Percentiles rank a stretch among this genome's conserved stretches.
Evolutionary conservation across 2,888 invertebrate genomes (phyloP).

Genomic region (Apamea sordens): DNA sequence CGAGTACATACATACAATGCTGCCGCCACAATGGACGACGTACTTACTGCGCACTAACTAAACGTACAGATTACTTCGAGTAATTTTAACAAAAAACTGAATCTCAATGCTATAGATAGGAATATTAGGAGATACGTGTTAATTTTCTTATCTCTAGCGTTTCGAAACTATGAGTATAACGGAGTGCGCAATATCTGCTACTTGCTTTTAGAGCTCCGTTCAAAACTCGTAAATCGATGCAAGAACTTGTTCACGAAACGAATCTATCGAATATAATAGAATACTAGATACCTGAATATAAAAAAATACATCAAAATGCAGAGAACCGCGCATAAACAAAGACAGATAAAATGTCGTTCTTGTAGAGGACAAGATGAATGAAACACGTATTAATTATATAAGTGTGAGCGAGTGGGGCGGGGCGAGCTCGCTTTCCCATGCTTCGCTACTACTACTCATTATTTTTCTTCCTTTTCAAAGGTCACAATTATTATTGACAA

Average conservation of each 20-base stretch:
- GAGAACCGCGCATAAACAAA: conserved; percentile 73
- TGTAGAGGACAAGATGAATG: conserved; percentile 77
- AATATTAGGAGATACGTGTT: conserved; percentile 64
- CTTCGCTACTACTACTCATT: conserved; percentile 70
- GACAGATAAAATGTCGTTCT: conserved; percentile 72
- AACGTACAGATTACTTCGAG: conserved; percentile 45
- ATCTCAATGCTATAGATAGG: conserved; percentile 58
- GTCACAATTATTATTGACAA: conserved; percentile 75
- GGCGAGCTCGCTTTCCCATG: conserved; percentile 74
- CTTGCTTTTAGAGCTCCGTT: conserved; percentile 63
- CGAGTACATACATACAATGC: conserved; percentile 49
- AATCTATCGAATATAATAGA: conserved; percentile 58
- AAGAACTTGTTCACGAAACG: conserved; percentile 72
- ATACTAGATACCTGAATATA: conserved; percentile 57
- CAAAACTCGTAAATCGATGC: conserved; percentile 62
- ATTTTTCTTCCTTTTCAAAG: conserved; percentile 72
- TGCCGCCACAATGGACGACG: conserved; percentile 49
- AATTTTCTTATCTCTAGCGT: conserved; percentile 67
- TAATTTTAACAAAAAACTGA: conserved; percentile 52
- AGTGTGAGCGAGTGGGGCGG: conserved; percentile 60
- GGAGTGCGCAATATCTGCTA: conserved; percentile 62
- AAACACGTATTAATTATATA: conserved; percentile 74
- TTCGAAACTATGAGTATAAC: conserved; percentile 58
- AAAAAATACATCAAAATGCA: conserved; percentile 75
- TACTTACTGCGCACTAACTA: conserved; percentile 54